These are phyloP conservation scores for Pelochelys cantorii DNA, from an alignment of 2,797 vertebrate genomes.

Conservation along the genomic window DNA sequence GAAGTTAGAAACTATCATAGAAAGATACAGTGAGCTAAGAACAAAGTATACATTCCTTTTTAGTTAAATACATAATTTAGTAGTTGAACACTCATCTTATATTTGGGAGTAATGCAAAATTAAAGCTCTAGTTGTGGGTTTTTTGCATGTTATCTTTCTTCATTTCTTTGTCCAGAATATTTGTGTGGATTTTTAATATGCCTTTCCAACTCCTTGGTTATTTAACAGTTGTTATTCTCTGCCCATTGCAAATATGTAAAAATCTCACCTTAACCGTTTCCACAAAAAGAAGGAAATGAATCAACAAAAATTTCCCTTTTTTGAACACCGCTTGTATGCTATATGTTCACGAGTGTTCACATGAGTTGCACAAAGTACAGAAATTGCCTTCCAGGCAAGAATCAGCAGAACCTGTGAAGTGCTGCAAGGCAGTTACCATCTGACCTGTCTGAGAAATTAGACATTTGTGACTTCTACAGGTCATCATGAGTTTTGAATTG, in stretches of 20 bases:
- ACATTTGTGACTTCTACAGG: background rate
- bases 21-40: rapidly evolving
- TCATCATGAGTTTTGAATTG: background rate
- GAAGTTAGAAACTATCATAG: rapidly evolving
- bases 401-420: rapidly evolving
- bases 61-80: background rate
- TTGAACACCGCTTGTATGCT: no score
- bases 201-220: background rate
- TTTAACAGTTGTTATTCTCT: background rate
- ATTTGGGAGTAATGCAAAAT: background rate
- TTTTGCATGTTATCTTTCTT: rapidly evolving
- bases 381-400: rapidly evolving
- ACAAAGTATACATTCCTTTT: background rate
- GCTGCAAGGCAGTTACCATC: background rate
- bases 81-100: background rate
- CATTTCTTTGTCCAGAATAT: rapidly evolving
- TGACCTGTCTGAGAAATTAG: no score
- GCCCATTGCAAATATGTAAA: background rate
- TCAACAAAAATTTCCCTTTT: rapidly evolving
- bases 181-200: rapidly evolving
- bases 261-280: rapidly evolving
- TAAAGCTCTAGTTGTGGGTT: background rate
- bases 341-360: rapidly evolving
- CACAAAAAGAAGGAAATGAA: rapidly evolving
- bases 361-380: rapidly evolving